These are phyloP conservation scores for Anguilla pacifica DNA, from an alignment of 2,797 vertebrate genomes.

Conservation along the genomic window DNA sequence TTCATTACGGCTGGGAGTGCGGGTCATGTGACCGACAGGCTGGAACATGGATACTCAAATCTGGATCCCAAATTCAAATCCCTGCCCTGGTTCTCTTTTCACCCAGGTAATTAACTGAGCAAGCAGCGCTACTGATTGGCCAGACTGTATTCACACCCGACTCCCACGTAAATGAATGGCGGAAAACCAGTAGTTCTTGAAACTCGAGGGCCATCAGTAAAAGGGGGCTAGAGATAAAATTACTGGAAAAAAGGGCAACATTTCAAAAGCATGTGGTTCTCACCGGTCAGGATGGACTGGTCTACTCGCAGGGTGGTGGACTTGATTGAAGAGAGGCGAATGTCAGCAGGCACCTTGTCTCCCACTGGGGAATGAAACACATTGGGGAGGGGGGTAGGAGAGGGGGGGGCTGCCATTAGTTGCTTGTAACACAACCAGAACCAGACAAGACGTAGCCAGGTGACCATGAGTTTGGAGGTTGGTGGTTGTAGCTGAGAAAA, in stretches of 20 bases:
- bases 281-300: constrained; percentile 98
- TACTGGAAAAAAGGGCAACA: neutral
- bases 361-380: constrained; percentile 80
- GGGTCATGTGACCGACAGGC: neutral
- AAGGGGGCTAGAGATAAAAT: too few relatives aligned
- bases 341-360: constrained; percentile 98
- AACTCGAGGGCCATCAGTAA: too few relatives aligned
- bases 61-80: too few relatives aligned
- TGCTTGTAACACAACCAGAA: neutral
- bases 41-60: too few relatives aligned
- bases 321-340: constrained; percentile 94
- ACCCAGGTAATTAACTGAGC: too few relatives aligned
- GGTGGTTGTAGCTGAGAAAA: neutral
- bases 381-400: neutral
- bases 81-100: too few relatives aligned
- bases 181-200: too few relatives aligned
- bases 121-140: too few relatives aligned
- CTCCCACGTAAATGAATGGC: too few relatives aligned
- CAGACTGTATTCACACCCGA: too few relatives aligned
- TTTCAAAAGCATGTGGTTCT: constrained; percentile 8
- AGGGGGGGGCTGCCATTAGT: neutral
- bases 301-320: constrained; percentile 96
- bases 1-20: neutral
- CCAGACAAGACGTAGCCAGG: neutral
- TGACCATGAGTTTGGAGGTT: neutral